Evolutionary conservation across 2,888 invertebrate species (phyloP).

Genomic region (Rhamnusium bicolor): DNA sequence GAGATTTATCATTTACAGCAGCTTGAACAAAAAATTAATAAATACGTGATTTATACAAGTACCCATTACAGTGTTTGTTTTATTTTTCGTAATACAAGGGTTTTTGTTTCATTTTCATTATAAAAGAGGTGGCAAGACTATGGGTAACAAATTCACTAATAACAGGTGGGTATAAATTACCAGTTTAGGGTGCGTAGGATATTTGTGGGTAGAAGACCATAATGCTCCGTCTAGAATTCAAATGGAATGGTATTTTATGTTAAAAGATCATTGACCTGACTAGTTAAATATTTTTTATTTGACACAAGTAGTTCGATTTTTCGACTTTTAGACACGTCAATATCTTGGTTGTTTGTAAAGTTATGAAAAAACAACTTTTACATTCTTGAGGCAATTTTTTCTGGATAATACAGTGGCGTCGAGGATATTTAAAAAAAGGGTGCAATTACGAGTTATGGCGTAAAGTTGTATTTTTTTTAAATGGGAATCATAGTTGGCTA

Average conservation of each 20-base stretch:
- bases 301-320: no score
- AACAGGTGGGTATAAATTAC: slow-evolving; percentile 6
- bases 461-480: no score
- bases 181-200: slow-evolving; percentile 10
- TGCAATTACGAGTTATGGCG: no score
- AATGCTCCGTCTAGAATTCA: slow-evolving; percentile 14
- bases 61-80: neutral
- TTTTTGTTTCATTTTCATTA: neutral
- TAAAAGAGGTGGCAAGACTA: neutral
- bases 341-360: no score
- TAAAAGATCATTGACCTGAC: neutral
- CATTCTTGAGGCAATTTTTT: no score
- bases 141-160: neutral
- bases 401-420: no score
- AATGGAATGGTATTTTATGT: neutral
- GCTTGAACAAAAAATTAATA: neutral
- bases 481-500: no score
- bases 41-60: neutral
- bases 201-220: slow-evolving; percentile 6
- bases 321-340: no score
- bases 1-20: no score
- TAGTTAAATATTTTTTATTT: neutral
- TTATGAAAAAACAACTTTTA: no score
- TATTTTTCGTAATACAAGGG: neutral
- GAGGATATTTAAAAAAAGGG: no score